Conservation (phyloP, 2,113 vertebrate genomes). For the Stigmatopora nigra region DNA sequence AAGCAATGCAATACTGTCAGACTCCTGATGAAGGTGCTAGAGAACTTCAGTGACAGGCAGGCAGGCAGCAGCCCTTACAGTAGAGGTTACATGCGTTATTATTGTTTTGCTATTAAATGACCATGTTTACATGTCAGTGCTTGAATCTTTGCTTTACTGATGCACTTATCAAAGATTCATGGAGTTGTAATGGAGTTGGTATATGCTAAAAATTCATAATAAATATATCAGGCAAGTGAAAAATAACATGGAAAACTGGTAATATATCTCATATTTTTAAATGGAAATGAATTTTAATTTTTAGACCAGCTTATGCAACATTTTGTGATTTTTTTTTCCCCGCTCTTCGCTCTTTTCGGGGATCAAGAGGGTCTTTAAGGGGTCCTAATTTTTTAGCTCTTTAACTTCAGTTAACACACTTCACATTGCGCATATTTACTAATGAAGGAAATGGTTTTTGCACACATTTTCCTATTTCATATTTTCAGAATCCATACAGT, state of each 20-base stretch:
- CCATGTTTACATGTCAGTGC: conserved; percentile 10
- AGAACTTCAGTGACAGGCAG: conserved; percentile 17
- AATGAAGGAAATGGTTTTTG: not conserved
- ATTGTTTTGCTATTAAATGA: conserved; percentile 21
- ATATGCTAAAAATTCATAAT: not conserved
- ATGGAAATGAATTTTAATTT: not conserved
- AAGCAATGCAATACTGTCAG: conserved; percentile 26
- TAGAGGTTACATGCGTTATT: not conserved
- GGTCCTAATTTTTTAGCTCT: not conserved
- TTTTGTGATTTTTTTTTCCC: no score
- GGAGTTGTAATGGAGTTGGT: conserved; percentile 9
- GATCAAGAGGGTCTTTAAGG: no score
- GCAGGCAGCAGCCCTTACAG: not conserved
- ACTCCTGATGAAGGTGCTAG: conserved; percentile 44
- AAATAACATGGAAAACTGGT: not conserved
- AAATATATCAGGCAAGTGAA: not conserved
- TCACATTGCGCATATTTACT: not conserved
- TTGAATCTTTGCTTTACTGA: conserved; percentile 11
- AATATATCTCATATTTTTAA: not conserved
- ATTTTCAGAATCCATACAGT: conserved; percentile 14
- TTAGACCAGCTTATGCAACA: not conserved
- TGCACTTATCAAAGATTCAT: conserved; percentile 5
- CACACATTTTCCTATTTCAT: not conserved
- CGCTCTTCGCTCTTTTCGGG: no score
- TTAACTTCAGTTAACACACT: not conserved